These are phyloP conservation scores for Pseudomyrmex dendroicus DNA, from an alignment of 1,140 invertebrate species.

Conservation along the genomic window DNA sequence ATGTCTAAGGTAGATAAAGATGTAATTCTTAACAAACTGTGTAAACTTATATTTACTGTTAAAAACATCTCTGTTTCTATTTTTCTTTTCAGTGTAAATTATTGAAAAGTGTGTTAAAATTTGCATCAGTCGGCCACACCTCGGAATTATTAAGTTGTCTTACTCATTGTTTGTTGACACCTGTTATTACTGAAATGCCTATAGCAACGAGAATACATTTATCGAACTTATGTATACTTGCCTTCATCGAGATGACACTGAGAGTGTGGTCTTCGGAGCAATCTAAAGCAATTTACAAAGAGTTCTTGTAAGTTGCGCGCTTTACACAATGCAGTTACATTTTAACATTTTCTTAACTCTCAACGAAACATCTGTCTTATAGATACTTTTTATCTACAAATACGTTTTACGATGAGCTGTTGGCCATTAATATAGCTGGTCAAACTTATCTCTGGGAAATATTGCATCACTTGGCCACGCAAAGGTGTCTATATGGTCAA, in stretches of 20 bases:
- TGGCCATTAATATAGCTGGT: conserved; percentile 88
- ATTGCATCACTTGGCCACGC: conserved; percentile 86
- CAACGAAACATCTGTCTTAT: conserved; percentile 17
- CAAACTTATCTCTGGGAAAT: conserved; percentile 88
- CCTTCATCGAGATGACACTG: conserved; percentile 88
- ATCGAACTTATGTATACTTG: conserved; percentile 89
- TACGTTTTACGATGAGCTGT: conserved; percentile 89
- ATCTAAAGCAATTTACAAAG: conserved; percentile 82
- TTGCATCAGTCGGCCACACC: conserved; percentile 90
- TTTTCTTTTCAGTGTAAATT: conserved; percentile 85
- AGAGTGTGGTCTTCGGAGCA: conserved; percentile 79
- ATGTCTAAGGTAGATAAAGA: conserved; percentile 87
- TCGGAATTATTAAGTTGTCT: conserved; percentile 89
- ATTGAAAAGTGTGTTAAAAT: conserved; percentile 90
- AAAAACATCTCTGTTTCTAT: conserved; percentile 58
- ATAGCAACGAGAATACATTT: conserved; percentile 88
- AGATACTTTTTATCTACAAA: conserved; percentile 89
- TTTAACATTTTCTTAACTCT: not conserved
- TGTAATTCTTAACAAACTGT: not conserved
- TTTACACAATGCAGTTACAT: too few species aligned
- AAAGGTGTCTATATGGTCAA: conserved; percentile 86
- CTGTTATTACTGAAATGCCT: conserved; percentile 86
- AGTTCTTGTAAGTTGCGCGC: conserved; percentile 85
- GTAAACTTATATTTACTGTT: too few species aligned
- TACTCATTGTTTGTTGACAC: conserved; percentile 86